phyloP scores from a whole-genome alignment of 2,888 invertebrate species.

The Drosophila antonietae region DNA sequence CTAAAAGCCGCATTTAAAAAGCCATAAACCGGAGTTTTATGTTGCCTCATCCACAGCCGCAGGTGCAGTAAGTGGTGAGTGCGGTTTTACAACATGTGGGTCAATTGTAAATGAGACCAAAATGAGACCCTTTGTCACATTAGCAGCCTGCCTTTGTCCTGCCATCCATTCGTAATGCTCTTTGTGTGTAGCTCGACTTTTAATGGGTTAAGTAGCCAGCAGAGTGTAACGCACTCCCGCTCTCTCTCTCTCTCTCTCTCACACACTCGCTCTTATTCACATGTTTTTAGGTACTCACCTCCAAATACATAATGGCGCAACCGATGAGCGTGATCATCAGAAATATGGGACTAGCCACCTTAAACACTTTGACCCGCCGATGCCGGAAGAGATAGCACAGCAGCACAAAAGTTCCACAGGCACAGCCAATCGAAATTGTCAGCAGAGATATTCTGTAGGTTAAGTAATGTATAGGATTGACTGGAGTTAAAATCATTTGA shows the following conservation, averaged over 20 bases:
- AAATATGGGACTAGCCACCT: constrained; percentile 97
- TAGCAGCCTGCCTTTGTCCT: constrained; percentile 51
- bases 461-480: background rate
- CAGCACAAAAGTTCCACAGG: constrained; percentile 90
- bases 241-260: too few species aligned
- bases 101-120: constrained; percentile 72
- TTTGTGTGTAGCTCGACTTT: constrained; percentile 49
- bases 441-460: constrained; percentile 90
- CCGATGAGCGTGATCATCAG: constrained; percentile 95
- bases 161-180: constrained; percentile 45
- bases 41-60: constrained; percentile 39
- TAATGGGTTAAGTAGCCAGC: constrained; percentile 66
- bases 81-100: constrained; percentile 51
- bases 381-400: constrained; percentile 93
- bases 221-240: background rate
- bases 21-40: constrained; percentile 61
- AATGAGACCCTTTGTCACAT: constrained; percentile 68
- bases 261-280: background rate
- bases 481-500: too few species aligned
- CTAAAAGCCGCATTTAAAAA: constrained; percentile 74
- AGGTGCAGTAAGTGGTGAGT: constrained; percentile 15
- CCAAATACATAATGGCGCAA: constrained; percentile 96
- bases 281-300: constrained; percentile 87
- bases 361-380: constrained; percentile 94
- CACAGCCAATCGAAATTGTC: constrained; percentile 92